phyloP scores from a whole-genome alignment of 2,113 vertebrate genomes.

The Accipiter virgatus region DNA sequence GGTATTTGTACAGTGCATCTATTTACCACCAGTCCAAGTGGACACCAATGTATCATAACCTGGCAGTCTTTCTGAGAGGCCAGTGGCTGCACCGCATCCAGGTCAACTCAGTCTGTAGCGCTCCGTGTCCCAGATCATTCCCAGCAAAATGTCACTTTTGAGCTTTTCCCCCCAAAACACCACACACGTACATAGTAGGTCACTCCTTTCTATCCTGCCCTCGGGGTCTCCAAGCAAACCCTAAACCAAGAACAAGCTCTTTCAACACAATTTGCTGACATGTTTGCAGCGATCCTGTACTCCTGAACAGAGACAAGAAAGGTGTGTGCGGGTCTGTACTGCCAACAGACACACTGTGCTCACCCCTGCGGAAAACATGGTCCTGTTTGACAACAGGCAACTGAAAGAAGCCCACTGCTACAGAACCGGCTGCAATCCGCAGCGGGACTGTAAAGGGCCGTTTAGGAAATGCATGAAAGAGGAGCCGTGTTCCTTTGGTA shows the following conservation, averaged over 20 bases:
- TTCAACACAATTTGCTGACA: rapidly evolving
- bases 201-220: neutral
- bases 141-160: neutral
- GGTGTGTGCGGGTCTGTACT: rapidly evolving
- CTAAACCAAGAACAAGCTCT: neutral
- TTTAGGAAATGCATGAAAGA: neutral
- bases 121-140: neutral
- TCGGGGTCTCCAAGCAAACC: neutral
- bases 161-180: neutral
- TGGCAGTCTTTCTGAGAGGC: neutral
- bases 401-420: neutral
- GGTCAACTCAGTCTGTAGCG: neutral
- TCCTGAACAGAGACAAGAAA: neutral
- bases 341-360: neutral
- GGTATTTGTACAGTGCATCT: neutral
- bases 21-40: too few relatives aligned
- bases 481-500: too few relatives aligned
- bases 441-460: neutral
- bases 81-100: neutral
- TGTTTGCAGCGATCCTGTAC: neutral
- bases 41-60: rapidly evolving
- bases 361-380: neutral
- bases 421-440: neutral
- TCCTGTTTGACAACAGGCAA: neutral
- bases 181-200: neutral